A percentile compares a stretch with the other conserved stretches of the same genome.
Conservation (phyloP, 2,113 vertebrate species). For the Pan troglodytes region NHGRI_mPanTro3-v2.1_pri NC_072421.2:148049501-148050000, state of each 20-base stretch:
- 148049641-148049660: neutral
- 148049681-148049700: neutral
- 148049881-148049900: neutral
- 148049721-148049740: neutral
- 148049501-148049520: neutral
- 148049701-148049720: neutral
- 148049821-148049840: neutral
- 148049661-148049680: neutral
- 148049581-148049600: neutral
- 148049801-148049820: neutral
- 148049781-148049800: neutral
- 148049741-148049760: neutral
- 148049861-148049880: neutral
- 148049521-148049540: neutral
- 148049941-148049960: neutral
- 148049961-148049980: neutral
- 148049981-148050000: neutral
- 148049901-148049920: neutral
- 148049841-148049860: neutral
- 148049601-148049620: neutral
- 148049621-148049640: neutral
- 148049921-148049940: neutral
- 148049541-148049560: neutral
- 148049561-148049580: neutral
- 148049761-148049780: neutral